Evolutionary conservation across 2,797 vertebrate species (phyloP).

Genomic region (Cyclopterus lumpus): DNA sequence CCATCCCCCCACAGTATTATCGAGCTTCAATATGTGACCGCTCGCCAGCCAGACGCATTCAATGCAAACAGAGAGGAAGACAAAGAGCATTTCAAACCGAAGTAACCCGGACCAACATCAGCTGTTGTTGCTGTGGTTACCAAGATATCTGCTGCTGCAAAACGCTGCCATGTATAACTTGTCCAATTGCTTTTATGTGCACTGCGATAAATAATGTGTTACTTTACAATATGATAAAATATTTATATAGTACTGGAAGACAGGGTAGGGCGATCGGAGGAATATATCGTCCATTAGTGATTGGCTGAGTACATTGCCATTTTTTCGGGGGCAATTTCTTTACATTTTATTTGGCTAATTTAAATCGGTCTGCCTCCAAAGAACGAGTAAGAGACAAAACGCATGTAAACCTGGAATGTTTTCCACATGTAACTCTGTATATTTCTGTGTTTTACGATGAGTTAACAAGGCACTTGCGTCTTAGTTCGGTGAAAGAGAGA

Average conservation of each 20-base stretch:
- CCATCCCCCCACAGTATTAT: neutral
- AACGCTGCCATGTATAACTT: neutral
- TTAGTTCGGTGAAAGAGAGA: neutral
- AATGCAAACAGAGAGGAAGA: constrained; percentile 15
- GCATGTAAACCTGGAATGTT: neutral
- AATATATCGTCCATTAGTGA: neutral
- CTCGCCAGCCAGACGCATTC: neutral
- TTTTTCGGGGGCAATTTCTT: no score
- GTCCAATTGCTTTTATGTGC: neutral
- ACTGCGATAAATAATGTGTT: neutral
- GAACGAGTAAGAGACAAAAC: neutral
- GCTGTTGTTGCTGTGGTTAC: constrained; percentile 63
- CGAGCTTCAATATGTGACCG: constrained; percentile 1
- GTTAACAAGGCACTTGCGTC: neutral
- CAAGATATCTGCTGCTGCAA: constrained; percentile 17
- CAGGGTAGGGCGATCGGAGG: neutral
- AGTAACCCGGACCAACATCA: constrained; percentile 17
- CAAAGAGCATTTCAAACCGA: constrained; percentile 18
- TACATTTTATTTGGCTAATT: neutral
- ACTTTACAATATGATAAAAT: neutral
- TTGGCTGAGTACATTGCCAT: neutral
- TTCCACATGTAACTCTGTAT: neutral
- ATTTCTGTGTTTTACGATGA: neutral
- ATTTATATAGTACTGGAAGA: neutral
- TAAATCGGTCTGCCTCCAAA: no score